phyloP scores from a whole-genome alignment of 2,797 vertebrate genomes.

The Lacerta viridis region DNA sequence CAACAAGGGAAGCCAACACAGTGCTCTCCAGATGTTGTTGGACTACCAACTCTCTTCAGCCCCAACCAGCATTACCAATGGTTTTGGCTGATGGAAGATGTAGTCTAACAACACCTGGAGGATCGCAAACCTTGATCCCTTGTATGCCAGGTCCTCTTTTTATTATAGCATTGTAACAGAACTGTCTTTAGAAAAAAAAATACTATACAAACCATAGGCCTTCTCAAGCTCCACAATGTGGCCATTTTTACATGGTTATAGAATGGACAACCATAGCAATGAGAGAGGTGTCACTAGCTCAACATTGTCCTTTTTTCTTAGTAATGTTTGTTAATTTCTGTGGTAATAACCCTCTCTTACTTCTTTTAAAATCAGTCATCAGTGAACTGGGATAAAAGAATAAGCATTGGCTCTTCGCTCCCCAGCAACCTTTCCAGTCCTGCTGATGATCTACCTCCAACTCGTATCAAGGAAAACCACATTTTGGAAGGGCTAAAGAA shows the following conservation, averaged over 20 bases:
- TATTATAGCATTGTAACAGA: background rate
- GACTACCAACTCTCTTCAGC: background rate
- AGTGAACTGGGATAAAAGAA: slow-evolving; percentile 90
- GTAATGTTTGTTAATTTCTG: background rate
- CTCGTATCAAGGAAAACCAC: slow-evolving; percentile 90
- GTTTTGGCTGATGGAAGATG: background rate
- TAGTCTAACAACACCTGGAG: background rate
- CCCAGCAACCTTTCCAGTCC: slow-evolving; percentile 88
- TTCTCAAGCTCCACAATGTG: background rate
- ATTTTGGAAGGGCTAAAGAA: slow-evolving; percentile 91
- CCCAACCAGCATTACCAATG: background rate
- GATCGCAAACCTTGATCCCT: too few relatives aligned
- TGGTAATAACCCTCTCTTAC: slow-evolving; percentile 34
- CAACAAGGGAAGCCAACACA: background rate
- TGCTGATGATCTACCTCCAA: slow-evolving; percentile 87
- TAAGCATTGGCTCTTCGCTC: slow-evolving; percentile 88
- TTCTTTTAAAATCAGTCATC: slow-evolving; percentile 81
- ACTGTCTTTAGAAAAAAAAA: background rate
- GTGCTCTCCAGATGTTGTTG: background rate
- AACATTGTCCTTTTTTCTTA: background rate
- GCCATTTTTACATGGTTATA: too few relatives aligned
- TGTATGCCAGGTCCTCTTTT: background rate
- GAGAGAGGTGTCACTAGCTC: background rate
- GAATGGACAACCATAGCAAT: too few relatives aligned
- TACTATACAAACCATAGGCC: background rate